Base-by-base conservation (phyloP, 2,888 invertebrate species). In the Serripes groenlandicus region DNA sequence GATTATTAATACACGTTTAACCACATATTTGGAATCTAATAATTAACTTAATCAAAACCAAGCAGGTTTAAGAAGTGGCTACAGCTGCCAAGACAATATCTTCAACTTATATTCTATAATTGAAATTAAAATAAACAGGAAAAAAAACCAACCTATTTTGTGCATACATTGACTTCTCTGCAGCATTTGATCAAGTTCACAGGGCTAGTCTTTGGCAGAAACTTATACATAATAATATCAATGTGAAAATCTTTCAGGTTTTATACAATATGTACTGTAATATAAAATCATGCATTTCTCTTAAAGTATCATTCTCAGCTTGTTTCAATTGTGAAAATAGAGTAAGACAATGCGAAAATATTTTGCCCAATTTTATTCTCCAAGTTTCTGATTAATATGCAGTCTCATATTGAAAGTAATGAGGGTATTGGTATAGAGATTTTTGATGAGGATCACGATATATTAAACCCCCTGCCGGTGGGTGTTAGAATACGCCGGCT, bases 21-120 rank as follows among this genome's bases (percentile, higher is more conserved):
- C n/a, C n/a, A n/a, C n/a, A n/a, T n/a, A n/a, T n/a, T n/a, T n/a
- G n/a, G n/a, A n/a, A n/a, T n/a, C n/a, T n/a, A n/a, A n/a, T 42
- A n/a, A 73, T 7, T 30, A 72, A n/a, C 71, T 81, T 21, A 56
- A 35, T 23, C 52, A 66, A 60, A 71, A 58, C 28, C 81, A 81
- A 66, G 76, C 76, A 30, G 76, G 81, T 15, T 81, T 81, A 28
- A 64, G 72, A 68, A 52, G 76, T 23, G 76, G 73, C 15, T 73
- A 76, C 30, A 28, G 64, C 30, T 72, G 68, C 1, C 37, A 35
- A 32, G 81, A 81, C 37, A 71, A 81, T 21, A 73, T 81, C 58
- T 81, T 81, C 49, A 52, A 34, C 26, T 23, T 81, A 2, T 34
- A 76, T 23, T 26, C 70, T 1, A 32, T 80, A 9, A 52, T 75